Evolutionary conservation across 2,797 vertebrate genomes (phyloP).

Genomic region (Sebastes alutus): DNA sequence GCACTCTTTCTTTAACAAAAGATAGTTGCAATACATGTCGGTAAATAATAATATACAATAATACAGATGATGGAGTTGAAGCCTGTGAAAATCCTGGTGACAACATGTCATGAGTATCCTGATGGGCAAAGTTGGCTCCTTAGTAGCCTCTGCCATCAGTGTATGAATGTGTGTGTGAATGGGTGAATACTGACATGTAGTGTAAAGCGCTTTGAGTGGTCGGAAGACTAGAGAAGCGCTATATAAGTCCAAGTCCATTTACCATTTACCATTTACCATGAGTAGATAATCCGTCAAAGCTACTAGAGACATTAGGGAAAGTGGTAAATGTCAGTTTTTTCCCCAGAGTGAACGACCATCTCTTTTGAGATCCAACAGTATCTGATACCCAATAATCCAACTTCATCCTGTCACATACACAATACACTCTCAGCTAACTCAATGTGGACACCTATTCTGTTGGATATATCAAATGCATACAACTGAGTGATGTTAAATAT

Average conservation of each 20-base stretch:
- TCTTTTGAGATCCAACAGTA: background rate
- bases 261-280: too few species aligned
- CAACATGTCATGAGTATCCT: background rate
- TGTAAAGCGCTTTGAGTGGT: too few species aligned
- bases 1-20: background rate
- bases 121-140: too few species aligned
- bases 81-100: background rate
- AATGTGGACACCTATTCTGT: background rate
- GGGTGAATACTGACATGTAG: too few species aligned
- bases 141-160: too few species aligned
- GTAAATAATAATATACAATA: background rate
- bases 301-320: background rate
- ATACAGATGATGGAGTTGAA: background rate
- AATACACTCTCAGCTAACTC: background rate
- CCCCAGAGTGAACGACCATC: background rate
- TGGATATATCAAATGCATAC: background rate
- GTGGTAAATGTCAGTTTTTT: background rate
- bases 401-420: background rate
- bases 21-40: background rate
- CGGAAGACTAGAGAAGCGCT: too few species aligned
- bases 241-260: too few species aligned
- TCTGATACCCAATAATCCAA: slow-evolving; percentile 5
- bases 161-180: too few species aligned
- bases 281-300: slow-evolving; percentile 5
- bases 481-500: background rate